phyloP scores from a whole-genome alignment of 1,140 invertebrate genomes.

The Bradysia coprophila region DNA sequence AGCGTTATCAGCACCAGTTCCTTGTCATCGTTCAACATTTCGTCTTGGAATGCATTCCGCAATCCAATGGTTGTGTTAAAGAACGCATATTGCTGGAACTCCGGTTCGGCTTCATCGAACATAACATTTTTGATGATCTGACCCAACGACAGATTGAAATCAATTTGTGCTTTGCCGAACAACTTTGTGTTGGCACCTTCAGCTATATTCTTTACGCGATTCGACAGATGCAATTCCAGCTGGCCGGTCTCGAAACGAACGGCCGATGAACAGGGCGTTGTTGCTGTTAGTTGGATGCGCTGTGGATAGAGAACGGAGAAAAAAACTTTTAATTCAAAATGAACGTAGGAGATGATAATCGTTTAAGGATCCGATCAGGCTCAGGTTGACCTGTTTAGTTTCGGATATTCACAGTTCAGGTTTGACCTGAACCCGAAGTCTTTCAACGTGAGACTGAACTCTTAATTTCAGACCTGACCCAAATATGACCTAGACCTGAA shows the following conservation, averaged over 20 bases:
- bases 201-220: slow-evolving; percentile 79
- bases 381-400: too few species aligned
- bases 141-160: slow-evolving; percentile 85
- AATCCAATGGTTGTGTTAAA: slow-evolving; percentile 86
- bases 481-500: too few species aligned
- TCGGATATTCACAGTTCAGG: too few species aligned
- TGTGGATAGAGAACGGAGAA: too few species aligned
- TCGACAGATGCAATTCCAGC: slow-evolving; percentile 81
- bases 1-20: slow-evolving; percentile 86
- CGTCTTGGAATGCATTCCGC: slow-evolving; percentile 73
- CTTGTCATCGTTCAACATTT: slow-evolving; percentile 80
- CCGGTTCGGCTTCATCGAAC: slow-evolving; percentile 91
- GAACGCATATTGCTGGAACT: slow-evolving; percentile 93
- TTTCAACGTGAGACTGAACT: too few species aligned
- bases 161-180: slow-evolving; percentile 86
- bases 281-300: slow-evolving; percentile 93
- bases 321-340: too few species aligned
- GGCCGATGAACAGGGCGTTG: slow-evolving; percentile 91
- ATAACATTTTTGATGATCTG: slow-evolving; percentile 84
- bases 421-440: too few species aligned
- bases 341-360: too few species aligned
- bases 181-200: slow-evolving; percentile 50
- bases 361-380: too few species aligned
- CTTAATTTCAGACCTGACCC: too few species aligned
- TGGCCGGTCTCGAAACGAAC: slow-evolving; percentile 86